phyloP scores from a whole-genome alignment of 2,797 vertebrate genomes.

The Adelosebastes latens region DNA sequence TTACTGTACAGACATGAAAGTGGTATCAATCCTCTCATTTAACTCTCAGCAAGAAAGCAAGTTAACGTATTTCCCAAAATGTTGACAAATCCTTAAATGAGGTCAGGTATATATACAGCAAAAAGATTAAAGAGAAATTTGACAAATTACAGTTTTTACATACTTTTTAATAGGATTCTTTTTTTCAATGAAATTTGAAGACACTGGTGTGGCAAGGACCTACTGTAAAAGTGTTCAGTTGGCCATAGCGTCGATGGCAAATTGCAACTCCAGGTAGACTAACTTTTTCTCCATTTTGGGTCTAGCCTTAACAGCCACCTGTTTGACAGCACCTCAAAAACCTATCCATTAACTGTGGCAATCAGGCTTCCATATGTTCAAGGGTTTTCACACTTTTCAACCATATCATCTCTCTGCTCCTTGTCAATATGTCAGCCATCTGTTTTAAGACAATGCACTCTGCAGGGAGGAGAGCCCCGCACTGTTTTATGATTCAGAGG shows the following conservation, averaged over 20 bases:
- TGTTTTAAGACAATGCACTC: slow-evolving; percentile 69
- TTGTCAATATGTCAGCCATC: slow-evolving; percentile 78
- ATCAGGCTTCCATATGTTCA: slow-evolving; percentile 70
- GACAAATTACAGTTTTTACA: not conserved
- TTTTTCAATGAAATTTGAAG: not conserved
- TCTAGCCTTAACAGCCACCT: slow-evolving; percentile 43
- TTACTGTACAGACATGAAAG: too few relatives aligned
- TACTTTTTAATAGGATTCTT: not conserved
- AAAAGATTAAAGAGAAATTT: not conserved
- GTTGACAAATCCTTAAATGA: not conserved
- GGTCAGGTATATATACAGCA: not conserved
- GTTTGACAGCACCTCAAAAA: slow-evolving; percentile 55
- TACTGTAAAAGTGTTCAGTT: not conserved
- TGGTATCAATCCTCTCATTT: not conserved
- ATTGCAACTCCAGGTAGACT: not conserved
- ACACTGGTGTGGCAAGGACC: not conserved
- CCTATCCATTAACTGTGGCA: slow-evolving; percentile 42
- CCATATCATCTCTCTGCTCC: slow-evolving; percentile 62
- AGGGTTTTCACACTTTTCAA: slow-evolving; percentile 71
- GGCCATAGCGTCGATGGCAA: not conserved
- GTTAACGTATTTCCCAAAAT: not conserved
- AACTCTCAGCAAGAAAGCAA: not conserved
- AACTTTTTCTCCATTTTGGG: not conserved
- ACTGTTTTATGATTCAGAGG: slow-evolving; percentile 72
- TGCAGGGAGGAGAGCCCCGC: slow-evolving; percentile 45